These are phyloP conservation scores for Taurulus bubalis DNA, from an alignment of 2,113 vertebrate genomes.

Conservation along the genomic window DNA sequence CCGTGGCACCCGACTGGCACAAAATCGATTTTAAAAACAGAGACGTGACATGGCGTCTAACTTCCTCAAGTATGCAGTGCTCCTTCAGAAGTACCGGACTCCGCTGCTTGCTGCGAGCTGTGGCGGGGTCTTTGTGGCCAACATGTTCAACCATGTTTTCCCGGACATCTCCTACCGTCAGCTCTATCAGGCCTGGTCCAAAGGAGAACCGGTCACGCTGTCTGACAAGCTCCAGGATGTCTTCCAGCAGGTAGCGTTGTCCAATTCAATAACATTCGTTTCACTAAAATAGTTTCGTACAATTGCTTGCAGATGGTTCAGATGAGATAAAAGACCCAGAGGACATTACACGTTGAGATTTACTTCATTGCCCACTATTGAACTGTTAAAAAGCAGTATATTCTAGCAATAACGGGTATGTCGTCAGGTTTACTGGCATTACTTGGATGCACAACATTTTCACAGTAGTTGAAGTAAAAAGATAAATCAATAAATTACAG, in stretches of 20 bases:
- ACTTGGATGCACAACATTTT: neutral
- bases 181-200: conserved; percentile 90
- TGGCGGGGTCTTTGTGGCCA: conserved; percentile 85
- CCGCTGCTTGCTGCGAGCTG: conserved; percentile 86
- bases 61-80: conserved; percentile 80
- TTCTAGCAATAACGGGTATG: neutral
- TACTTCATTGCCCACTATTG: neutral
- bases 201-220: conserved; percentile 83
- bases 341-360: neutral
- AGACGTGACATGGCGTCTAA: conserved; percentile 80
- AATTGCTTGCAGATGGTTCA: neutral
- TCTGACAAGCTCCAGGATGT: conserved; percentile 77
- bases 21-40: neutral
- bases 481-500: neutral
- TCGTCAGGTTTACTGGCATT: neutral
- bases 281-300: neutral
- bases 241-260: conserved; percentile 81
- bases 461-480: neutral
- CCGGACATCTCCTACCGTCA: conserved; percentile 84
- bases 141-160: conserved; percentile 88
- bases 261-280: neutral
- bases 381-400: neutral
- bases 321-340: neutral
- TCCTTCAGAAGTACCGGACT: conserved; percentile 87
- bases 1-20: neutral